These are phyloP conservation scores for Scaptomyza parva DNA, from an alignment of 2,888 invertebrate genomes.

Conservation along the genomic window DNA sequence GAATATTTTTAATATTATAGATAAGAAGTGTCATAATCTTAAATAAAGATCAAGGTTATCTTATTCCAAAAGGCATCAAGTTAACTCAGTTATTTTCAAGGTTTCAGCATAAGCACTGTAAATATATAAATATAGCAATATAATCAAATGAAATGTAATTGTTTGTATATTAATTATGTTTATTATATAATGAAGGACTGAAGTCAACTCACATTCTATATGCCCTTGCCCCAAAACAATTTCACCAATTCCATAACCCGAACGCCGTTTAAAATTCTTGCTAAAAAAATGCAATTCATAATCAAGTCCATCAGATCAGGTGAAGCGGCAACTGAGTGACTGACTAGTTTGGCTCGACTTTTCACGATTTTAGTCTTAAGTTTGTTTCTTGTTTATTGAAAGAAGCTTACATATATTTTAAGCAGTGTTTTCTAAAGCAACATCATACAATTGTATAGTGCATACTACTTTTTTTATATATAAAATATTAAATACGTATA, in stretches of 20 bases:
- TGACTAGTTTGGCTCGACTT: conserved; percentile 13
- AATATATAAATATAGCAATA: no score
- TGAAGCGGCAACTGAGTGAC: conserved; percentile 10
- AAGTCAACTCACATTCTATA: no score
- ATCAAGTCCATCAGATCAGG: conserved; percentile 58
- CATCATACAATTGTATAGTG: not conserved
- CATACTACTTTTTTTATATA: no score
- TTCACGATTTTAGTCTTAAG: conserved; percentile 8
- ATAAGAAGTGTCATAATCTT: conserved; percentile 1
- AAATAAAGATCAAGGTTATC: conserved; percentile 3
- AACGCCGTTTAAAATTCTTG: conserved; percentile 36
- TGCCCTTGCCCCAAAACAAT: not conserved
- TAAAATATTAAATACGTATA: no score
- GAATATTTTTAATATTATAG: not conserved
- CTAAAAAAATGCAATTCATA: conserved; percentile 69
- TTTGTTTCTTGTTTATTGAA: conserved; percentile 23
- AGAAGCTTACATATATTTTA: no score
- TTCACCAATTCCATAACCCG: not conserved
- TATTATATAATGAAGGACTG: no score
- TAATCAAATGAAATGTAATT: not conserved
- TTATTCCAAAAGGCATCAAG: not conserved
- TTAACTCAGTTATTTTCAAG: not conserved
- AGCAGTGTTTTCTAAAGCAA: not conserved
- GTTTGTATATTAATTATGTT: no score
- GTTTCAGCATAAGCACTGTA: not conserved